phyloP scores from a whole-genome alignment of 1,140 invertebrate genomes.

The Oncopeltus fasciatus region DNA sequence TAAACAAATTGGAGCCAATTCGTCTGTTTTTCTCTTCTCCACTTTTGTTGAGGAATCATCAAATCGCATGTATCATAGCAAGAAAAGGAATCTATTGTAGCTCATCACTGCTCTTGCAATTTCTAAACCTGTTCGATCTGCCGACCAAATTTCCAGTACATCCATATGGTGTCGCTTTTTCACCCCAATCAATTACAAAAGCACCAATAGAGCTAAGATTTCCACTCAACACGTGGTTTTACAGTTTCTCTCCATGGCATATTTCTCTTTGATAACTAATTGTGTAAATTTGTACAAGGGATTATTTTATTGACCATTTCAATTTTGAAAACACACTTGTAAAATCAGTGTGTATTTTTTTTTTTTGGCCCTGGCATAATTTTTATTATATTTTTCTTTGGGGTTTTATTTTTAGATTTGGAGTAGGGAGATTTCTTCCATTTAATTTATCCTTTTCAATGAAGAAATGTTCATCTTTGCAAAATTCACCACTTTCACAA shows the following conservation, averaged over 20 bases:
- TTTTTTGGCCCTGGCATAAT: not conserved
- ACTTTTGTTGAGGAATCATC: constrained; percentile 25
- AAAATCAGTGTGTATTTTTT: not conserved
- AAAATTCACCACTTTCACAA: not conserved
- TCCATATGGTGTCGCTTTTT: constrained; percentile 21
- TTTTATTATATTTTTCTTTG: not conserved
- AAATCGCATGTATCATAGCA: constrained; percentile 26
- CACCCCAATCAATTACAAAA: constrained; percentile 24
- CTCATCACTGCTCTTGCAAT: constrained; percentile 8
- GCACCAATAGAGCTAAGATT: constrained; percentile 21
- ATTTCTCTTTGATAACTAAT: not conserved
- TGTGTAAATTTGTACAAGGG: not conserved
- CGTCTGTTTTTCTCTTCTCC: constrained; percentile 22
- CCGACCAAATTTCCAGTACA: constrained; percentile 26
- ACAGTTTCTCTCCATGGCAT: constrained; percentile 7
- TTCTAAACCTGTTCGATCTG: constrained; percentile 21
- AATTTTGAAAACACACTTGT: not conserved
- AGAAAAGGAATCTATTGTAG: constrained; percentile 22
- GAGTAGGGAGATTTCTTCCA: not conserved
- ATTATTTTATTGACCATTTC: not conserved
- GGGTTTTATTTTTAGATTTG: not conserved
- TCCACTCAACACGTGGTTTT: constrained; percentile 13
- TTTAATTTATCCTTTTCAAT: not conserved
- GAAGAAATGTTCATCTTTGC: not conserved
- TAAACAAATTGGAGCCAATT: constrained; percentile 18